These are phyloP conservation scores for Chrysolophus pictus DNA, from an alignment of 2,797 vertebrate genomes.

Conservation along the genomic window DNA sequence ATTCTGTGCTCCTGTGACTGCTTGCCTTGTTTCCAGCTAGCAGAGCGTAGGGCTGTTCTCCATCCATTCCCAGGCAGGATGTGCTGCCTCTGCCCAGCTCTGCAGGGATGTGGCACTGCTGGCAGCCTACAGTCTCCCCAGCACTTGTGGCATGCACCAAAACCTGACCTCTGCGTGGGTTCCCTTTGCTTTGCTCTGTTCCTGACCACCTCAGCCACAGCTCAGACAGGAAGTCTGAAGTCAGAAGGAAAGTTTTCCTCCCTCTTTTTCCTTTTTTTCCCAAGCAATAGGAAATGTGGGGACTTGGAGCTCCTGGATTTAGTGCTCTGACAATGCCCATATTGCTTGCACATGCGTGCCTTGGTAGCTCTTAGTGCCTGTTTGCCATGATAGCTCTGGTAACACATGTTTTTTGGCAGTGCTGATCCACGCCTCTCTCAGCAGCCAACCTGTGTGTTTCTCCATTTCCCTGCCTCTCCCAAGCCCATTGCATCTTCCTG, in stretches of 20 bases:
- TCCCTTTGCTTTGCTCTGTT: neutral
- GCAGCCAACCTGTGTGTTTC: neutral
- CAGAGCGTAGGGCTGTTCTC: neutral
- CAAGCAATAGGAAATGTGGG: accelerated
- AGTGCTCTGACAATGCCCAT: accelerated
- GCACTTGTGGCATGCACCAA: no score
- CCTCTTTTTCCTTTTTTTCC: neutral
- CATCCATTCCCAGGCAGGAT: neutral
- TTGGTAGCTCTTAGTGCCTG: neutral
- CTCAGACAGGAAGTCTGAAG: neutral
- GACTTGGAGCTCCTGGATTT: neutral
- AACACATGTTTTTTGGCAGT: no score
- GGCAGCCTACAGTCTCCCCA: no score
- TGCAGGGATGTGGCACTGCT: neutral
- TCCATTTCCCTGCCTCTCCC: neutral
- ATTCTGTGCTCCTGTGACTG: neutral
- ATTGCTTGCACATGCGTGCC: accelerated
- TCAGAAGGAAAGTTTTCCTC: neutral
- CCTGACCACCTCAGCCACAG: neutral
- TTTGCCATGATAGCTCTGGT: accelerated
- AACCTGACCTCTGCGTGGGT: neutral
- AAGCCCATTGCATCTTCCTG: neutral
- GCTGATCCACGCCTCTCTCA: neutral
- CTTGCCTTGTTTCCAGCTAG: neutral
- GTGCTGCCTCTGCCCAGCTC: neutral